Base-by-base conservation (phyloP, 2,888 invertebrate genomes). In the Ennomos erosarius region DNA sequence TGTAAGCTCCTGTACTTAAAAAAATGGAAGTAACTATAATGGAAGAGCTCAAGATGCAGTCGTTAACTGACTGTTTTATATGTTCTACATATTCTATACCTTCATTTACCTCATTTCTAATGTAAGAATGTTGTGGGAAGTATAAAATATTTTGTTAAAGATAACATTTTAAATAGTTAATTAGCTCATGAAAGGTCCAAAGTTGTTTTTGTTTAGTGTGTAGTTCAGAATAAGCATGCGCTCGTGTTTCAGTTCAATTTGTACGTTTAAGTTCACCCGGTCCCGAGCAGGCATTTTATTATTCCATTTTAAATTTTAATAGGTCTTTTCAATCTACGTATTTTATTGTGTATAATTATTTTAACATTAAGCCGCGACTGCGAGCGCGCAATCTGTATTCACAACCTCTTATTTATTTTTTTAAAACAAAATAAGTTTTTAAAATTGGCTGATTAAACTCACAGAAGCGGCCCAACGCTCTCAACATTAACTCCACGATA, bases 401-500 rank as follows among this genome's bases (percentile, higher is more conserved):
- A 92, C 92, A 92, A 92, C 92, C 91, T 88, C 69, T 60, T 59
- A 60, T 66, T 64, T 74, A 72, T 78, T 64, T 79, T 77, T 80
- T 78, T 76, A 75, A 78, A 81, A 82, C 78, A 84, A 85, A 88
- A 87, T 82, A 82, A 83, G 82, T 76, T 87, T 81, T 82, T 85
- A 84, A 88, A 87, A 89, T 84, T 89, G 90, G 87, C 88, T 91
- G 89, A 84, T 78, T 55, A 70, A 70, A 71, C 82, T 79, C 80
- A 77, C 79, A 77, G 75, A 65, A 67, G 76, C 87, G 83, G 79
- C 79, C 76, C 85, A 78, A 79, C 73, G 77, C 55, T 65, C 69
- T 74, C 78, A 13, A 81, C 77, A 73, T 87, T 87, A 84, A 78
- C 67, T 84, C 39, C 84, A 81, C 75, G 79, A 84, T 84, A 87